These are phyloP conservation scores for Kryptolebias marmoratus DNA, from an alignment of 2,113 vertebrate species.

Conservation along the genomic window DNA sequence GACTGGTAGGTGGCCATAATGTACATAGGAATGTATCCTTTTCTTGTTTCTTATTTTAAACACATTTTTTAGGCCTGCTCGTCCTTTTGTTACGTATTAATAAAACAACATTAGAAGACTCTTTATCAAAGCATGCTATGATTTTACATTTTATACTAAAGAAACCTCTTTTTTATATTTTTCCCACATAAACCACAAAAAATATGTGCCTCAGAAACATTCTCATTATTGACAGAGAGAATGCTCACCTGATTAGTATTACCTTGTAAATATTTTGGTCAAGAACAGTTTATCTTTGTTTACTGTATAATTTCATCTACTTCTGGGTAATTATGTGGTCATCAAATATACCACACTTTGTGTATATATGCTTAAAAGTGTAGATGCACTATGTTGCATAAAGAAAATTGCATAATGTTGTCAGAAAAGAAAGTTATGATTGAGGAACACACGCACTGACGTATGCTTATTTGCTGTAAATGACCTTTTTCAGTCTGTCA, in stretches of 20 bases:
- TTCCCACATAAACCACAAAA: constrained; percentile 24
- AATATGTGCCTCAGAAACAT: constrained; percentile 73
- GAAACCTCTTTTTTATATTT: constrained; percentile 23
- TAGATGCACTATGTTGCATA: constrained; percentile 33
- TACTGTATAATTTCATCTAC: constrained; percentile 47
- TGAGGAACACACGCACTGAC: constrained; percentile 16
- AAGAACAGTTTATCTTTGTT: constrained; percentile 47
- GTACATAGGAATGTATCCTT: constrained; percentile 63
- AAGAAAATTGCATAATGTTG: constrained; percentile 32
- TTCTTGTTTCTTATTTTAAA: constrained; percentile 23
- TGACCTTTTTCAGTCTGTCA: constrained; percentile 45
- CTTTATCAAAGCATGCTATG: constrained; percentile 16
- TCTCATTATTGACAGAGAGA: constrained; percentile 55
- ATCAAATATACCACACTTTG: constrained; percentile 32
- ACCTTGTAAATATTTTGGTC: constrained; percentile 63
- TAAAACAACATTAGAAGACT: constrained; percentile 10
- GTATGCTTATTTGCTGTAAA: constrained; percentile 44
- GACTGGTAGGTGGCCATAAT: constrained; percentile 28
- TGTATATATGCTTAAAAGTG: constrained; percentile 35
- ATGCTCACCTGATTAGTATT: constrained; percentile 49
- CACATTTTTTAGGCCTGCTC: constrained; percentile 23
- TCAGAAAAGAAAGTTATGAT: constrained; percentile 14
- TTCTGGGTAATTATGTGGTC: constrained; percentile 63
- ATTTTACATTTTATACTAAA: constrained; percentile 34
- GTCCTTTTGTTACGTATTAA: constrained; percentile 37